Base-by-base conservation (phyloP, 2,888 invertebrate genomes). In the Priocnemis perturbator region DNA sequence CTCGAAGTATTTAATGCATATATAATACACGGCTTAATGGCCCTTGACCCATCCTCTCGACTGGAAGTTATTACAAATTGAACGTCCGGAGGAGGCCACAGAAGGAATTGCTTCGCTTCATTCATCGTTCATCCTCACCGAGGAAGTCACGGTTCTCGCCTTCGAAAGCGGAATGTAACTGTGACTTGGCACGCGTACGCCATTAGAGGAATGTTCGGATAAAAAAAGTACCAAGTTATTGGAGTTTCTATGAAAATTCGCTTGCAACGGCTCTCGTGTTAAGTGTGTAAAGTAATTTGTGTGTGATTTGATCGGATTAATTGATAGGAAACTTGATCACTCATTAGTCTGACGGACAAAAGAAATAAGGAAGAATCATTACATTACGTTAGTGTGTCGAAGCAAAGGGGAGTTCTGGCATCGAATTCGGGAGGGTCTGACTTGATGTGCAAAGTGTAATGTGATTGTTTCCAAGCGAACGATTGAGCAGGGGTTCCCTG, bases 401-500 rank as follows among this genome's bases (percentile, higher is more conserved):
- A 69, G 69, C 19, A 30, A 60, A 53, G 57, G 53, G 47, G 64
- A 47, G 66, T 47, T 55, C 37, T 19, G 60, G 47, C 60, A 60
- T 55, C 64, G 55, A 59, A 71, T 67, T 61, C 61, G 23, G 56
- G 62, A 65, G 78, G 81, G 78, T 79, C 64, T 77, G 74, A 79
- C 75, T 82, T 76, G 82, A 82, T 79, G 83, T 81, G 77, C 80
- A 69, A 80, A 78, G 77, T 81, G 74, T 89, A 89, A 89, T 89
- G 88, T 88, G 87, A 89, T 89, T 89, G 88, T 88, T 88, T 89
- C 88, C 89, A 76, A 85, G 76, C 83, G 84, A 85, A 78, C 82
- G 84, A 74, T 23, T 69, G 68, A 64, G 61, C 59, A 63, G 76
- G 82, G 83, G 81, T 72, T 73, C 78, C 67, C 61, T 60, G n/a